These are phyloP conservation scores for Coptodon rendalli DNA, from an alignment of 2,113 vertebrate species.

Conservation along the genomic window DNA sequence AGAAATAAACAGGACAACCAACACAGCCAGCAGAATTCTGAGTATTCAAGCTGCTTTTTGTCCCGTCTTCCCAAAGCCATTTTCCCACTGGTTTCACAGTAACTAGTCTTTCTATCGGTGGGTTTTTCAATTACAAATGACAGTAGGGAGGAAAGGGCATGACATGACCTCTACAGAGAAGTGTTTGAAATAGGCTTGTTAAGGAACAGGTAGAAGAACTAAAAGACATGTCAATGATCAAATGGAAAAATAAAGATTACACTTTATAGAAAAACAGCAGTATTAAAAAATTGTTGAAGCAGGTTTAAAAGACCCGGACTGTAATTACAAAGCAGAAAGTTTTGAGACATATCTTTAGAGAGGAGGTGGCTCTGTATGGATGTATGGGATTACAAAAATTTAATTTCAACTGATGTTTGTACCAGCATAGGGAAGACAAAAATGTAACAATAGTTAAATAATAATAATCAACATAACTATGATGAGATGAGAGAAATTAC, in stretches of 20 bases:
- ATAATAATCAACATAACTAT: not conserved
- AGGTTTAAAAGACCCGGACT: not conserved
- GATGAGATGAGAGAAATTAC: not conserved
- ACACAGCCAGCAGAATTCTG: constrained; percentile 15
- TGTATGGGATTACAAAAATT: not conserved
- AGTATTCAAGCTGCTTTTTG: constrained; percentile 19
- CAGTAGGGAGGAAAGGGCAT: constrained; percentile 5
- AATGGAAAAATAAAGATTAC: not conserved
- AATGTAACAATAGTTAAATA: not conserved
- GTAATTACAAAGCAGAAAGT: not conserved
- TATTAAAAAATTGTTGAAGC: not conserved
- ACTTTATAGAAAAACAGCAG: not conserved
- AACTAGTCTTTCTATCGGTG: constrained; percentile 1
- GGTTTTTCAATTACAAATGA: constrained; percentile 17
- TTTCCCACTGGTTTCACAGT: constrained; percentile 22
- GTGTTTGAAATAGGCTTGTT: not conserved
- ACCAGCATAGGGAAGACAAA: not conserved
- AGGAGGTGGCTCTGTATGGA: not conserved
- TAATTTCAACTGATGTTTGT: not conserved
- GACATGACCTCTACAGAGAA: constrained; percentile 22
- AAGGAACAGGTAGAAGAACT: constrained; percentile 6
- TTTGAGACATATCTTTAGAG: not conserved
- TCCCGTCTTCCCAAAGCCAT: constrained; percentile 17
- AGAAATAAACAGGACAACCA: constrained; percentile 46
- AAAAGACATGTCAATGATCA: not conserved